Conservation (phyloP, 2,113 vertebrate genomes). For the human region GRCh38 chr15:53817501-53818000, state of each 20-base stretch:
- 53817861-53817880: background rate
- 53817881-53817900: background rate
- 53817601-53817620: background rate
- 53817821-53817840: background rate
- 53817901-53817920: background rate
- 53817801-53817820: background rate
- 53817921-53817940: background rate
- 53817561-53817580: background rate
- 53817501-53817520: background rate
- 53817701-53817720: background rate
- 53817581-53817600: background rate
- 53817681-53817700: background rate
- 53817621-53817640: background rate
- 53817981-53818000: background rate
- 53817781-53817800: background rate
- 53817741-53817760: background rate
- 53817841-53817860: background rate
- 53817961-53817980: background rate
- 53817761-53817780: background rate
- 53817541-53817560: background rate
- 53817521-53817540: background rate
- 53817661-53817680: background rate
- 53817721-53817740: background rate
- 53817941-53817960: background rate
- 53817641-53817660: background rate